A percentile compares a stretch with the other conserved stretches of the same genome.
phyloP scores from a whole-genome alignment of 2,113 vertebrate genomes.

The Colinus virginianus region DNA sequence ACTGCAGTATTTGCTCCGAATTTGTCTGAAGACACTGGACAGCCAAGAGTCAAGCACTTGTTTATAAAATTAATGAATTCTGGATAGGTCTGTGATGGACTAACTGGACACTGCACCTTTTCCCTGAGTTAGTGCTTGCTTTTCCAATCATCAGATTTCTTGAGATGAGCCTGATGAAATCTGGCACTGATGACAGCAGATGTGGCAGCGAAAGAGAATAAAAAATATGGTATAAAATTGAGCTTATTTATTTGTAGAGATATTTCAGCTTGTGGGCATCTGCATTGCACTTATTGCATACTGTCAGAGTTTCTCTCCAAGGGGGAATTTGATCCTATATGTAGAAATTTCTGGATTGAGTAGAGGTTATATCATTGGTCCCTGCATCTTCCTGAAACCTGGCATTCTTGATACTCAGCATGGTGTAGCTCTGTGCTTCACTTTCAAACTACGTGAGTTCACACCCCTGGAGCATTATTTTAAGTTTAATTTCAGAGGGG shows the following conservation, averaged over 20 bases:
- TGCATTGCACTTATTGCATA: background rate
- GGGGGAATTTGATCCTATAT: background rate
- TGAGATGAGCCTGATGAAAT: background rate
- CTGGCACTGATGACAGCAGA: background rate
- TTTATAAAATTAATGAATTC: background rate
- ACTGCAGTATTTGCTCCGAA: background rate
- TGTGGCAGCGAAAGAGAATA: background rate
- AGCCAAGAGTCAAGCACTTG: background rate
- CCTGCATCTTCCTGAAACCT: background rate
- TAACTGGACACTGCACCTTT: rapidly evolving
- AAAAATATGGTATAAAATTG: background rate
- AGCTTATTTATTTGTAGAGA: background rate
- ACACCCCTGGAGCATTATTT: background rate
- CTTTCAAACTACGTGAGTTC: background rate
- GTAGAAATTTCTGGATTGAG: background rate
- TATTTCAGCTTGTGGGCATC: background rate
- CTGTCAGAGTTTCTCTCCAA: background rate
- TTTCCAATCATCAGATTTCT: background rate
- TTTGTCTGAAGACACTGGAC: background rate
- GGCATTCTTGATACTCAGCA: background rate
- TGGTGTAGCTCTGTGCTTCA: background rate
- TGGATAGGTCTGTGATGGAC: background rate
- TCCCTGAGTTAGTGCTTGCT: rapidly evolving
- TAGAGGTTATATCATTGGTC: background rate
- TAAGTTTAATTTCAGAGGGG: background rate